Conservation (phyloP, 2,797 vertebrate genomes). For the Hoplostethus atlanticus region DNA sequence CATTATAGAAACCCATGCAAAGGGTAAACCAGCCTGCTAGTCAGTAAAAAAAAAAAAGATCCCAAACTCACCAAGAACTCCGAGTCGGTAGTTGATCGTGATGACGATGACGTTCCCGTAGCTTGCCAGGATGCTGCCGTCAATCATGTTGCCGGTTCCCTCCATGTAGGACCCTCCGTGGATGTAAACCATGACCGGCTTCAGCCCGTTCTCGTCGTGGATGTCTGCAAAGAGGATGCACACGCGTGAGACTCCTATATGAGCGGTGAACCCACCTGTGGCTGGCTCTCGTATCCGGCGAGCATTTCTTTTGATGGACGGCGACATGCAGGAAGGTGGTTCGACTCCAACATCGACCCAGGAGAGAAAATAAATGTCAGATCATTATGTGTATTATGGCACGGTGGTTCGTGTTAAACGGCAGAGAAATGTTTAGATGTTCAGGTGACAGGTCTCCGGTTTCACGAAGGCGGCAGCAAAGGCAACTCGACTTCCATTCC, state of each 20-base stretch:
- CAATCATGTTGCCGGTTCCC: constrained; percentile 95
- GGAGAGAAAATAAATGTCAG: no score
- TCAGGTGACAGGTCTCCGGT: no score
- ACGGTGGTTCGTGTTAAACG: no score
- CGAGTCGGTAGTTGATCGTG: constrained; percentile 96
- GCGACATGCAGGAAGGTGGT: no score
- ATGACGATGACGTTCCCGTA: constrained; percentile 97
- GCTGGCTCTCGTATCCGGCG: no score
- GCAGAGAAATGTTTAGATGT: no score
- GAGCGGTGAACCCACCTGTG: no score
- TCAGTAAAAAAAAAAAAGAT: constrained; percentile 24
- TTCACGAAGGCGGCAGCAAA: no score
- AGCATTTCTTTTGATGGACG: no score
- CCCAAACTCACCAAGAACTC: constrained; percentile 91
- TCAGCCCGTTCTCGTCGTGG: constrained; percentile 92
- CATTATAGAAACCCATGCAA: neutral
- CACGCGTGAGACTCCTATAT: neutral
- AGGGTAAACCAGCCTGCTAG: neutral
- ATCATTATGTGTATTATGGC: no score
- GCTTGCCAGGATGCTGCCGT: constrained; percentile 95
- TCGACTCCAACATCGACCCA: no score
- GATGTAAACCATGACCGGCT: constrained; percentile 98
- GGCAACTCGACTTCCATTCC: no score
- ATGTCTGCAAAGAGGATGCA: constrained; percentile 84
- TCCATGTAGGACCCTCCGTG: constrained; percentile 98